Conservation (phyloP, 1,140 invertebrate genomes). For the Meteorus sp. region DNA sequence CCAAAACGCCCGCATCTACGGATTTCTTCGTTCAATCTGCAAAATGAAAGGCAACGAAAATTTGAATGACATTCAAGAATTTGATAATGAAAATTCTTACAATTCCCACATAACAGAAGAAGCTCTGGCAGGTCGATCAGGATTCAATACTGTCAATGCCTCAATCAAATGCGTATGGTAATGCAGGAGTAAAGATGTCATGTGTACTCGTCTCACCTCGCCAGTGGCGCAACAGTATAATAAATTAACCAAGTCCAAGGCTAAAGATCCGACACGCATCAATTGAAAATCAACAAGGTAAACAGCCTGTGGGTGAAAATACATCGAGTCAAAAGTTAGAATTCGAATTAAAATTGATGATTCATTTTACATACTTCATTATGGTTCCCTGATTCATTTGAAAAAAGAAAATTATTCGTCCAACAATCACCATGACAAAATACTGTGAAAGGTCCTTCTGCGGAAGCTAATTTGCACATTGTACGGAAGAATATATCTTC, state of each 20-base stretch:
- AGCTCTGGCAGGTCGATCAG: constrained; percentile 55
- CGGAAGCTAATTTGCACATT: constrained; percentile 67
- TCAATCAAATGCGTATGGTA: constrained; percentile 64
- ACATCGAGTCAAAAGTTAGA: not conserved
- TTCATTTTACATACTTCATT: constrained; percentile 53
- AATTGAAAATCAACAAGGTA: constrained; percentile 73
- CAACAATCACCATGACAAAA: constrained; percentile 77
- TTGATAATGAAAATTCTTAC: constrained; percentile 52
- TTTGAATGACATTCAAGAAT: constrained; percentile 1
- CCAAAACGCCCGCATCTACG: constrained; percentile 68
- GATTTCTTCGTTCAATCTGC: constrained; percentile 66
- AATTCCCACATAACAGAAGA: constrained; percentile 56
- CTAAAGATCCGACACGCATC: constrained; percentile 68
- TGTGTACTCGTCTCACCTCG: constrained; percentile 62
- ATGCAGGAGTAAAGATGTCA: constrained; percentile 62
- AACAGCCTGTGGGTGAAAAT: constrained; percentile 57
- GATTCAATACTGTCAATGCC: constrained; percentile 55
- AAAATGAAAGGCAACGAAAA: not conserved
- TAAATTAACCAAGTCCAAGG: constrained; percentile 68
- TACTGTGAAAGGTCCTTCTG: constrained; percentile 66
- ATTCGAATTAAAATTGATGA: not conserved
- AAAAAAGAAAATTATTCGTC: constrained; percentile 75
- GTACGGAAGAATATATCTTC: constrained; percentile 68
- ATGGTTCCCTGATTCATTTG: constrained; percentile 58
- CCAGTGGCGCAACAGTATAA: constrained; percentile 69